Base-by-base conservation (phyloP, 1,140 invertebrate genomes). In the Trachymyrmex cornetzi region DNA sequence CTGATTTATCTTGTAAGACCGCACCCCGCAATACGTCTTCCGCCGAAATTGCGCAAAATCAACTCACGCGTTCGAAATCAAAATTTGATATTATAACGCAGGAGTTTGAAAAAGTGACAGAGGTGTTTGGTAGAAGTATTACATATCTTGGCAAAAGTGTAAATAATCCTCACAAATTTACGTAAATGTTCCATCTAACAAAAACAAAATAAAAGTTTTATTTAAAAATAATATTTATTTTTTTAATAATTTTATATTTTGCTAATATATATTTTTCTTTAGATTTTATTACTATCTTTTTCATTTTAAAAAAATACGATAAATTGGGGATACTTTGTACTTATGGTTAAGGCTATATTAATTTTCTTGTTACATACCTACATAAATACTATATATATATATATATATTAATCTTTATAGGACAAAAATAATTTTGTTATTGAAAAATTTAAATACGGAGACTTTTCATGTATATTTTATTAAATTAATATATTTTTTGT, bases 1-100 rank as follows among this genome's bases (percentile, higher is more conserved):
- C 55, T 61, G 38, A 84, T 84, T 84, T 84, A 84, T 84, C 67
- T 82, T n/a, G 19, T 38, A 30, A 59, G 48, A 82, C 12, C 27
- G 67, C 38, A n/a, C 16, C 27, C 66, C 19, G 55, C 14, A 50
- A 82, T 53, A n/a, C n/a, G 55, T 75, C 55, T 61, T 27, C 12
- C 24, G 24, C 3, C 3, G 7, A 48, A 82, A 48, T 72, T 57
- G 30, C 11, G 4, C 55, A 44, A 61, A 59, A 48, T 61, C 38
- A 59, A 34, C 11, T 55, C 22, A 16, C 53, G n/a, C 48, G 53
- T 24, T 22, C 9, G 12, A 69, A 69, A n/a, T n/a, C 1, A 0
- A n/a, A 55, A 59, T 44, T 19, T 24, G 3, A n/a, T 59, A 44
- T 57, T n/a, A 57, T n/a, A 57, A 59, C 16, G 34, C n/a, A 11